phyloP scores from a whole-genome alignment of 2,113 vertebrate genomes.

The Mesembrinibis cayennensis region DNA sequence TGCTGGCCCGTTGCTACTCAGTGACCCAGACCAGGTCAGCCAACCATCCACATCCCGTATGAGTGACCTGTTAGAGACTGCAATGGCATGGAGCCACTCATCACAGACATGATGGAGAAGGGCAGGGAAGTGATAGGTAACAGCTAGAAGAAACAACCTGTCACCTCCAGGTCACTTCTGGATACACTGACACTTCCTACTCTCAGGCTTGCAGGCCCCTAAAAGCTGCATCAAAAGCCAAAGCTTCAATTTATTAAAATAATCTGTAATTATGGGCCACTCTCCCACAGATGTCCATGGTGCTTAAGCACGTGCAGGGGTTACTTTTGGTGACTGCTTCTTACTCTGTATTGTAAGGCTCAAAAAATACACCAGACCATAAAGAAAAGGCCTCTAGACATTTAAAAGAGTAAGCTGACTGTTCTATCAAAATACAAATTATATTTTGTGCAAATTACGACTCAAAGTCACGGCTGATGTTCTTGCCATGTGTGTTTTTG shows the following conservation, averaged over 20 bases:
- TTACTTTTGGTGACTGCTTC: background rate
- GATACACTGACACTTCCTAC: background rate
- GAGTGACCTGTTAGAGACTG: background rate
- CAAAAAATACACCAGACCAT: background rate
- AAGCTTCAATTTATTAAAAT: background rate
- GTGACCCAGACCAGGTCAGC: background rate
- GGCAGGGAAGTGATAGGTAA: background rate
- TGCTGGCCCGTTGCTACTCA: too few species aligned
- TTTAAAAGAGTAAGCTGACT: background rate
- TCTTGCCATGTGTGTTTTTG: constrained; percentile 12
- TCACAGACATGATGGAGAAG: background rate
- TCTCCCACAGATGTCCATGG: background rate
- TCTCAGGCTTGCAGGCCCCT: background rate
- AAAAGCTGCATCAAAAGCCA: background rate
- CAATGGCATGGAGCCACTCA: background rate
- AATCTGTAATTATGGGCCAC: background rate
- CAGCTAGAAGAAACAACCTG: background rate
- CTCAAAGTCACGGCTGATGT: background rate
- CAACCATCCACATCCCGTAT: accelerated
- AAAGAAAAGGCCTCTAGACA: background rate
- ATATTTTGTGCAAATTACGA: background rate
- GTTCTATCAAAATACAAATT: background rate
- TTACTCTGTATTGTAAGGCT: background rate
- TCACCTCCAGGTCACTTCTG: background rate
- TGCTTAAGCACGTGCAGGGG: background rate